Evolutionary conservation across 2,113 vertebrate genomes (phyloP).

Genomic region (Struthio camelus): DNA sequence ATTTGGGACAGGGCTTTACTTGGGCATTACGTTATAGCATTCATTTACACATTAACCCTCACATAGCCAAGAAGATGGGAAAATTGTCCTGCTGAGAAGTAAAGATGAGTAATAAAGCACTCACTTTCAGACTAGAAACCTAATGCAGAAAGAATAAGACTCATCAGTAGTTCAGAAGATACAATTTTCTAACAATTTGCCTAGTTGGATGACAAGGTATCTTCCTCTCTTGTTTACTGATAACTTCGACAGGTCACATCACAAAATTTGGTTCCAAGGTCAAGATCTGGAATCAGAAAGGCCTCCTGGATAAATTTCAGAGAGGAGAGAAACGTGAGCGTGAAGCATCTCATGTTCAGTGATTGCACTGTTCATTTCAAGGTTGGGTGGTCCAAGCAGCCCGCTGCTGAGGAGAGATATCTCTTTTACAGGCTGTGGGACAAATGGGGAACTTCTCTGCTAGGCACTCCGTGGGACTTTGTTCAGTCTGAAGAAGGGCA

Average conservation of each 20-base stretch:
- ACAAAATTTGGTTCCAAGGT: background rate
- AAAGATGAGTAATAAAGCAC: background rate
- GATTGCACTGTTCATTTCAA: background rate
- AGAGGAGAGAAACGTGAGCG: background rate
- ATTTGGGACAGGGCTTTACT: background rate
- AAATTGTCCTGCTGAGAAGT: background rate
- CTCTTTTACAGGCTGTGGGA: background rate
- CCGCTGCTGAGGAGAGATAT: background rate
- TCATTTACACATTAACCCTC: background rate
- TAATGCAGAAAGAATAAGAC: background rate
- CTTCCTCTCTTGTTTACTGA: background rate
- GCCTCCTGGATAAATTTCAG: background rate
- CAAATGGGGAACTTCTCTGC: background rate
- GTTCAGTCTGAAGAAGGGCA: background rate
- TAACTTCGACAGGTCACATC: background rate
- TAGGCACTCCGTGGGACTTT: background rate
- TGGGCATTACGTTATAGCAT: background rate
- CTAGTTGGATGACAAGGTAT: background rate
- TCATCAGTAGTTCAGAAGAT: background rate
- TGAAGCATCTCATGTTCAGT: background rate
- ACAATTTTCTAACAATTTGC: background rate
- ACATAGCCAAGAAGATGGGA: background rate
- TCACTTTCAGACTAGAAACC: background rate
- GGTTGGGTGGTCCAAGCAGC: background rate
- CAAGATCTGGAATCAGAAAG: background rate